Evolutionary conservation across 2,888 invertebrate genomes (phyloP), one percentile per base, ranked within the genome.

Genomic region (Platypus cylindrus): DNA sequence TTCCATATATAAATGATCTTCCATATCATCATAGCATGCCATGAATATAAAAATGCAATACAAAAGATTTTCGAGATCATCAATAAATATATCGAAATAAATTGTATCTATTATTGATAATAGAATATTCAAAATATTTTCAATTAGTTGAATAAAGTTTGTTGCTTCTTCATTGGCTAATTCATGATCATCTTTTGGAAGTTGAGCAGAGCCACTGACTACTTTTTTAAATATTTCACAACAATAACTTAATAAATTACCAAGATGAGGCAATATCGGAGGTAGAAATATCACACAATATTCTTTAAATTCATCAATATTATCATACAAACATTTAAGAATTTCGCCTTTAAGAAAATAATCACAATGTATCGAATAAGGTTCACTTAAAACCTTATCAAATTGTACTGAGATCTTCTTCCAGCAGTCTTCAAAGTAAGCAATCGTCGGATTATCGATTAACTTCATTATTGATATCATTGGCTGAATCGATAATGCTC

Each of bases 331-430:
- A 43, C 38, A 43, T 22, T 37, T 36, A 13, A 51, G 35, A 17
- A 51, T 43, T 45, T 49, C 48, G 13, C 41, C 31, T 41, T 45
- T 47, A n/a, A 50, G 38, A 20, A 35, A 38, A 36, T 46, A 49
- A 34, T 48, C 44, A 26, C 45, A 48, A 9, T 33, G 30, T n/a
- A 14, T 25, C 17, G 44, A 45, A 24, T 47, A 46, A 2, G 46
- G 45, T 28, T 47, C 46, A 27, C 35, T 42, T 13, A 51, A 40
- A 14, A 39, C 34, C 16, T 43, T 40, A 30, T 38, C 36, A 28
- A 43, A 34, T 8, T 27, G 26, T 20, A 32, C 36, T 8, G 37
- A 28, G 3, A 38, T 8, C 15, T 22, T 36, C 5, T 38, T 31
- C 17, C 34, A 32, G 20, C 37, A 39, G 16, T 39, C 34, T 18